Evolutionary conservation across 2,888 invertebrate genomes (phyloP), one percentile per base, ranked within the genome.

Genomic region (Willowsia nigromaculata): DNA sequence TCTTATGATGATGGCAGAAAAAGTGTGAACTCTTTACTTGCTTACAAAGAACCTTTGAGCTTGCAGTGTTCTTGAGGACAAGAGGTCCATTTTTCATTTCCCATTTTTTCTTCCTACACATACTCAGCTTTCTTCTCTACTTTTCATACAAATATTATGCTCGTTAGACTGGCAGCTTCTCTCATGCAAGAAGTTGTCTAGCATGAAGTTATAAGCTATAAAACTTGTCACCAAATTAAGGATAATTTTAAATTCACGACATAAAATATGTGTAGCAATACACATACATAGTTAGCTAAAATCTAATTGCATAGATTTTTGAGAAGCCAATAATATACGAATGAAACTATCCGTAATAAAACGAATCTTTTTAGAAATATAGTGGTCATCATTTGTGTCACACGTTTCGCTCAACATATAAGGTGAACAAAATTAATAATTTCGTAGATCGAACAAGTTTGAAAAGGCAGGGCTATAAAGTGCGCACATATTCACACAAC

Each of bases 71-170:
- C 15, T 84, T 59, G 40, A 56, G 43, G 37, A 74, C 56, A 40
- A 53, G 37, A 74, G 27, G 30, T 43, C 74, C 81, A 82, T 87
- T 87, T 86, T 86, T 87, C 56, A 53, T 81, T 71, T 53, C 80
- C 62, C 80, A 87, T 59, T 62, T 50, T 80, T 27, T 13, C 62
- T 62, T 50, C n/a, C 50, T 25, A 13, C 11, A 33, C 33, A 25
- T 43, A 9, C 25, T 22, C 13, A 25, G 15, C 33, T 71, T 74
- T 84, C 83, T 53, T 62, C 76, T n/a, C n/a, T n/a, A n/a, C n/a
- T n/a, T n/a, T n/a, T n/a, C n/a, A n/a, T n/a, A n/a, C n/a, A n/a
- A n/a, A n/a, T n/a, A n/a, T n/a, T n/a, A n/a, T n/a, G n/a, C n/a
- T n/a, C n/a, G n/a, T n/a, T n/a, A n/a, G n/a, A n/a, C n/a, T n/a